A percentile compares a stretch with the other conserved stretches of the same genome.
These are phyloP conservation scores for Coelinius sp. DNA, from an alignment of 2,888 invertebrate genomes.

Conservation along the genomic window DNA sequence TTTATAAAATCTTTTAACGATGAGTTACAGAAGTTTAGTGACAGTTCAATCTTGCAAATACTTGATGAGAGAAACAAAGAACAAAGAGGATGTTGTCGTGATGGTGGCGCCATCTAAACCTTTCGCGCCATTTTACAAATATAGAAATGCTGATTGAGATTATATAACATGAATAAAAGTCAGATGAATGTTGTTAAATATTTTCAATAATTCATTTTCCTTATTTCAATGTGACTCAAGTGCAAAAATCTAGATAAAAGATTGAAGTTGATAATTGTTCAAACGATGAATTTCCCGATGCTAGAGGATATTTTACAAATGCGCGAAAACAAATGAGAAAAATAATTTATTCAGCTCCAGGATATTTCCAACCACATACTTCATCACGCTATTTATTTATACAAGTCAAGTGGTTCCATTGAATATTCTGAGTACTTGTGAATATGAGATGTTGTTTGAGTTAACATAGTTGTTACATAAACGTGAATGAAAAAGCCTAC, in stretches of 20 bases:
- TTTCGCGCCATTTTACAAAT: neutral
- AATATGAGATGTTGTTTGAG: neutral
- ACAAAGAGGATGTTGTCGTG: neutral
- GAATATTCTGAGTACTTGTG: neutral
- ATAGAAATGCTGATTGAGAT: neutral
- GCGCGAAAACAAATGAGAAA: neutral
- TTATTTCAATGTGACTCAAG: no score
- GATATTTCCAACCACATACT: neutral
- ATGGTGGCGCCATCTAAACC: neutral
- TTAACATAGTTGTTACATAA: neutral
- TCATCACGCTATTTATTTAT: slow-evolving; percentile 3
- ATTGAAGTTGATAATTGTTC: no score
- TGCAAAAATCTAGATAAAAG: no score
- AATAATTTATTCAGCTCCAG: neutral
- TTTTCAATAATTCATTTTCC: no score
- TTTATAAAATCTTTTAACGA: neutral
- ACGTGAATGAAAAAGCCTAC: neutral
- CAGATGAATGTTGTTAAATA: neutral
- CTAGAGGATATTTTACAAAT: neutral
- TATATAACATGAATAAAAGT: neutral
- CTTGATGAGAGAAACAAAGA: neutral
- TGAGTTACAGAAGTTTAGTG: neutral
- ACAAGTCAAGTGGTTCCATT: slow-evolving; percentile 19
- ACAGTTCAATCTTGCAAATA: neutral
- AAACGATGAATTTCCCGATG: neutral